Conservation (phyloP, 1,140 invertebrate genomes). For the Psix sp. region DNA sequence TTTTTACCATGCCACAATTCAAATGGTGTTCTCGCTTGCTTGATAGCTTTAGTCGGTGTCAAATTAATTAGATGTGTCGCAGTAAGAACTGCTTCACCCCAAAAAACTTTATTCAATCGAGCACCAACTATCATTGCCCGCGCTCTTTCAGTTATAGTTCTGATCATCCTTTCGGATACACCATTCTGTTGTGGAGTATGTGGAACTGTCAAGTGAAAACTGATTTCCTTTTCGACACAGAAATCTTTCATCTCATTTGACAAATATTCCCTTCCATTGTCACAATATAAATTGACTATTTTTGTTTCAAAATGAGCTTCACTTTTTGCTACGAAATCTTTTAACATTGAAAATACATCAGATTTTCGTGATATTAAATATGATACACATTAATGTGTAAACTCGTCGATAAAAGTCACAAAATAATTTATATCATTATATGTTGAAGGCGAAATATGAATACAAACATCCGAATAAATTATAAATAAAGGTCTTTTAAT, state of each 20-base stretch:
- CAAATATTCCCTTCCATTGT: too few relatives aligned
- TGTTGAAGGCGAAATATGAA: constrained; percentile 67
- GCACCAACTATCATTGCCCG: constrained; percentile 21
- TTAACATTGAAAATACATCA: constrained; percentile 21
- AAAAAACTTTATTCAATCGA: constrained; percentile 62
- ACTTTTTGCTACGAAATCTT: constrained; percentile 15
- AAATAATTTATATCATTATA: constrained; percentile 52
- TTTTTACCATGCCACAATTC: too few relatives aligned
- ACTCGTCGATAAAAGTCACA: too few relatives aligned
- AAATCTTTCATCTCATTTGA: too few relatives aligned
- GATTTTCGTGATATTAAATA: constrained; percentile 36
- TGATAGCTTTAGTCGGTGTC: constrained; percentile 66
- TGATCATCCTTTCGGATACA: constrained; percentile 60
- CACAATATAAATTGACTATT: too few relatives aligned
- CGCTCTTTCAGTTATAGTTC: constrained; percentile 24
- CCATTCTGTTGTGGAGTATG: constrained; percentile 68
- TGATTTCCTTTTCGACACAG: too few relatives aligned
- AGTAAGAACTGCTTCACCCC: constrained; percentile 70
- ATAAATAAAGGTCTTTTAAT: constrained; percentile 40
- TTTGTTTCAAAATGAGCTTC: constrained; percentile 4
- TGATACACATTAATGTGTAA: too few relatives aligned
- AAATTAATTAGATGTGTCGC: constrained; percentile 73
- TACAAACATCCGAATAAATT: constrained; percentile 72
- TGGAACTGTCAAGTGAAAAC: constrained; percentile 53
- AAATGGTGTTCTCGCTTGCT: too few relatives aligned